Percentiles rank a stretch among this genome's conserved stretches.
phyloP scores from a whole-genome alignment of 2,113 vertebrate genomes.

The Sinocyclocheilus grahami region DNA sequence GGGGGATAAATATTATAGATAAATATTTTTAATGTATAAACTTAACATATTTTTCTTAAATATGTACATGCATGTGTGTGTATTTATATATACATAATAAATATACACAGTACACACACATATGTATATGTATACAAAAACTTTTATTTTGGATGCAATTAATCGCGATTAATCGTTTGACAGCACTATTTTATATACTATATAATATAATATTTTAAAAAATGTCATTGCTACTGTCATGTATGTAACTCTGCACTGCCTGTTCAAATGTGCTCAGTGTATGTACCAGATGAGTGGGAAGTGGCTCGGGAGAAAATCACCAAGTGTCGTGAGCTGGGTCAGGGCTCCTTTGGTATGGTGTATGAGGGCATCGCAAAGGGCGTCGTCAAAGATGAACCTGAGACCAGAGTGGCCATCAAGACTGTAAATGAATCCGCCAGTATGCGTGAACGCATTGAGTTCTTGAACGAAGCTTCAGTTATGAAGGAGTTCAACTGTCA shows the following conservation, averaged over 20 bases:
- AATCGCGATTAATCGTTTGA: no score
- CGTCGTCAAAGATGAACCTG: constrained; percentile 92
- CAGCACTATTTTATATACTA: neutral
- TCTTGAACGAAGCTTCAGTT: constrained; percentile 97
- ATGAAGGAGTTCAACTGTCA: constrained; percentile 99
- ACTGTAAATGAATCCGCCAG: constrained; percentile 96
- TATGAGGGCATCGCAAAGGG: constrained; percentile 96
- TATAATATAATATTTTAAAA: no score
- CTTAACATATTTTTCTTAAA: no score
- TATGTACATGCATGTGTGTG: no score
- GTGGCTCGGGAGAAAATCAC: constrained; percentile 96
- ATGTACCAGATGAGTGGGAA: constrained; percentile 97
- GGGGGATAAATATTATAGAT: no score
- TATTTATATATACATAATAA: no score
- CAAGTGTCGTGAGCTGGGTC: constrained; percentile 91
- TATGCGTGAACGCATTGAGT: constrained; percentile 97
- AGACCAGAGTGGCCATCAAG: constrained; percentile 96
- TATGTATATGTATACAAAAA: no score
- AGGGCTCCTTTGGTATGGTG: constrained; percentile 98
- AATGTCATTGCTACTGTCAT: neutral
- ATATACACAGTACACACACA: no score
- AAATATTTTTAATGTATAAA: no score
- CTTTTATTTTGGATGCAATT: no score
- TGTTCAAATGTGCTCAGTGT: constrained; percentile 76
- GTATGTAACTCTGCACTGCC: neutral